Evolutionary conservation across 2,888 invertebrate genomes (phyloP), one percentile per base, ranked within the genome.

Genomic region (Hedychridium roseum): DNA sequence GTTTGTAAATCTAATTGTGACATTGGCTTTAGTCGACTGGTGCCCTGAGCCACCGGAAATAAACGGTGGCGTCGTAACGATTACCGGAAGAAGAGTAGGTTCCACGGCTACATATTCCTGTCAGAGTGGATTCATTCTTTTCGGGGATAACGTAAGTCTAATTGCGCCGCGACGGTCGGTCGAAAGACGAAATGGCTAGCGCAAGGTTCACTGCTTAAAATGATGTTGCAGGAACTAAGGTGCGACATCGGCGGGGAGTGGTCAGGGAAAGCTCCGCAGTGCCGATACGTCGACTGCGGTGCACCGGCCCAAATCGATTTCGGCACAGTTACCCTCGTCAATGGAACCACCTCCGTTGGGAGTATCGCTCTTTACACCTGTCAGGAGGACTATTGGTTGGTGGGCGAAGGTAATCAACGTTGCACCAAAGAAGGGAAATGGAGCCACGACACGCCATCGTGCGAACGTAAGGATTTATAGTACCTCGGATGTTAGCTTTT

Each of bases 241-340:
- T 95, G 95, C 74, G 88, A 89, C 27, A 84, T 94, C 11, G 94
- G 94, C 2, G 95, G 95, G 0, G 84, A 86, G 51, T 95, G 94
- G 94, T 87, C 88, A 0, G 88, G 88, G 12, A 85, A 85, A 71
- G 85, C 90, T 0, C 92, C 94, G 0, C 85, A 87, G 2, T 94
- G 94, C 77, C 88, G 90, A 74, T 94, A 89, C 79, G 90, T 94
- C 2, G 93, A 91, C 77, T 94, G 92, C 75, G 92, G 91, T 0
- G 88, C 89, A 4, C 92, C 91, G 0, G 90, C 89, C 0, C 87
- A 88, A 59, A 87, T 91, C 2, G 89, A 90, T 75, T 89, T 89
- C 59, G 93, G 92, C 0, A 84, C 84, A 44, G 89, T 88, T 63
- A 81, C 82, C 15, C 80, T 93, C 1, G 73, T 90, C 5, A 93